phyloP scores from a whole-genome alignment of 2,888 invertebrate species.

The Tigriopus californicus region DNA sequence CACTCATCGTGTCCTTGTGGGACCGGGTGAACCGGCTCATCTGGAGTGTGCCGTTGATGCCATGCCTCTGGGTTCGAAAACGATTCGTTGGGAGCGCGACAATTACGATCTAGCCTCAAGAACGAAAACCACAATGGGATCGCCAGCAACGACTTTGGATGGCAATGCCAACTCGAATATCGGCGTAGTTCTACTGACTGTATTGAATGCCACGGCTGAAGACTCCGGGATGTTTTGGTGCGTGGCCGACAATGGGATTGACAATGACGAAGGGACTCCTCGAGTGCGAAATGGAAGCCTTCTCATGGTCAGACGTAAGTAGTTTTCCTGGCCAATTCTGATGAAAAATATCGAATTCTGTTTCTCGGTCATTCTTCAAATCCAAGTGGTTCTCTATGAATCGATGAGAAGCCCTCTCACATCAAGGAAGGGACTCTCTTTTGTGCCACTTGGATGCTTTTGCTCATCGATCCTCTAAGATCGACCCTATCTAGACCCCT shows the following conservation, averaged over 20 bases:
- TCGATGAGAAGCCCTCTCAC: too few species aligned
- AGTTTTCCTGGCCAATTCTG: too few species aligned
- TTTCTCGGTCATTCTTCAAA: too few species aligned
- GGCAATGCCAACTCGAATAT: background rate
- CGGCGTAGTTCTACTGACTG: slow-evolving; percentile 1
- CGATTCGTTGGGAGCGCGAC: slow-evolving; percentile 62
- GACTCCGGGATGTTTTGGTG: slow-evolving; percentile 7
- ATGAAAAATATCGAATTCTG: too few species aligned
- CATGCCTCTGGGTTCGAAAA: slow-evolving; percentile 60
- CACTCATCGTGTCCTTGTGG: background rate
- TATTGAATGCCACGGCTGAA: slow-evolving; percentile 1
- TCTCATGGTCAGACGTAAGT: slow-evolving; percentile 8
- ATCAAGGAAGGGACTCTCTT: too few species aligned
- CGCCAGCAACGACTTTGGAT: background rate
- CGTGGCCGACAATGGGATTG: slow-evolving; percentile 2
- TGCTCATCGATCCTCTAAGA: too few species aligned
- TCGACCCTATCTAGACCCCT: too few species aligned
- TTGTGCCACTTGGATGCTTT: too few species aligned
- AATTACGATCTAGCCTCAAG: slow-evolving; percentile 34
- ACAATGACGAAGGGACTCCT: background rate
- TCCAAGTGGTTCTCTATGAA: too few species aligned
- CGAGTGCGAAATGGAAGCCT: background rate
- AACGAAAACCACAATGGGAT: slow-evolving; percentile 7
- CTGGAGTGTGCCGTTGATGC: slow-evolving; percentile 53
- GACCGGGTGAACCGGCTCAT: slow-evolving; percentile 4